phyloP scores from a whole-genome alignment of 2,113 vertebrate species.

The Antigone vipio region DNA sequence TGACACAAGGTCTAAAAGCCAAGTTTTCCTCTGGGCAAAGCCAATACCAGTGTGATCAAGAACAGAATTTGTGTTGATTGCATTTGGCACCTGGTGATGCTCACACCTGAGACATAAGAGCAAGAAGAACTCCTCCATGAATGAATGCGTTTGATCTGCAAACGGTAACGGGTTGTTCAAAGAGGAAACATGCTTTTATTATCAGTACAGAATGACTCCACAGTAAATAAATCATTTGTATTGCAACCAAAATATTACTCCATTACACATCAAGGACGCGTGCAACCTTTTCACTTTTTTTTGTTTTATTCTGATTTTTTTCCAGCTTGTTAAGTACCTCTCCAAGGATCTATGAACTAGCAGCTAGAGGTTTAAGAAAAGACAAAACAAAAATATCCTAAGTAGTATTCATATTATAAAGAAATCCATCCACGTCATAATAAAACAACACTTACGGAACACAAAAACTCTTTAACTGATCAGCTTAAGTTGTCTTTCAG shows the following conservation, averaged over 20 bases:
- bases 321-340: not conserved
- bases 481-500: not conserved
- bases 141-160: slow-evolving; percentile 21
- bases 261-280: not conserved
- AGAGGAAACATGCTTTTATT: slow-evolving; percentile 43
- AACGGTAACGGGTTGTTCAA: not conserved
- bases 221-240: slow-evolving; percentile 4
- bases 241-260: slow-evolving; percentile 21
- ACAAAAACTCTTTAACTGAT: not conserved
- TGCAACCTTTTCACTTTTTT: not conserved
- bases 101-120: not conserved
- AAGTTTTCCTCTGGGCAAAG: slow-evolving; percentile 6
- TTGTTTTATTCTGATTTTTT: not conserved
- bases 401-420: not conserved
- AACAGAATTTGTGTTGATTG: slow-evolving; percentile 23
- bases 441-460: not conserved
- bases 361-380: not conserved
- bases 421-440: not conserved
- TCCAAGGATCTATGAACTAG: not conserved
- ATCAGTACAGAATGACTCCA: slow-evolving; percentile 10
- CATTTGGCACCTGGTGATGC: not conserved
- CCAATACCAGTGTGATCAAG: slow-evolving; percentile 12
- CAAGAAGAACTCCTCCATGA: not conserved
- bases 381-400: not conserved
- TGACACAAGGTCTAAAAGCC: slow-evolving; percentile 18